A percentile compares a stretch with the other conserved stretches of the same genome.
Conservation (phyloP, 2,888 invertebrate species). For the Rhingia rostrata region DNA sequence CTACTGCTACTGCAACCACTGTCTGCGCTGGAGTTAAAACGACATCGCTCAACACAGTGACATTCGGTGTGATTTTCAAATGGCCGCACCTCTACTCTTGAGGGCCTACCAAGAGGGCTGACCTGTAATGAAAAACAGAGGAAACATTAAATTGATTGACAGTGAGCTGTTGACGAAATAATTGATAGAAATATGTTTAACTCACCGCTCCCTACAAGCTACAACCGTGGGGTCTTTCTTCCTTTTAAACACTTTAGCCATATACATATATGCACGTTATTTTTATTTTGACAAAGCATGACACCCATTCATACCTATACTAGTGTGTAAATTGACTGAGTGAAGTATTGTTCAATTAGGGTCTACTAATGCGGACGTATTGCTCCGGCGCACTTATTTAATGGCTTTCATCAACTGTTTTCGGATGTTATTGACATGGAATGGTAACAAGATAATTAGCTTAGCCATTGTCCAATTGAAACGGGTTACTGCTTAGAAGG, state of each 20-base stretch:
- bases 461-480: constrained; percentile 12
- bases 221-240: constrained; percentile 5
- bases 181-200: constrained; percentile 15
- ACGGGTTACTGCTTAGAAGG: neutral
- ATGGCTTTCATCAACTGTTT: constrained; percentile 1
- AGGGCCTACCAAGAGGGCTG: constrained; percentile 74
- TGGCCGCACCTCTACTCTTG: constrained; percentile 68
- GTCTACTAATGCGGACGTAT: constrained; percentile 6
- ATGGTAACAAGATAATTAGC: constrained; percentile 12
- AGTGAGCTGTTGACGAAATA: constrained; percentile 19
- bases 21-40: constrained; percentile 49
- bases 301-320: neutral
- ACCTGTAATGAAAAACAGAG: constrained; percentile 53
- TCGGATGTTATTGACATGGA: neutral
- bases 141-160: constrained; percentile 1
- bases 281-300: neutral
- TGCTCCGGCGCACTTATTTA: constrained; percentile 1
- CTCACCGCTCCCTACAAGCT: neutral
- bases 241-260: neutral
- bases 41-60: constrained; percentile 78
- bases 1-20: constrained; percentile 26
- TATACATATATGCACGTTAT: neutral
- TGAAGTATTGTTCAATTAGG: constrained; percentile 24
- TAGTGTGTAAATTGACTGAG: neutral
- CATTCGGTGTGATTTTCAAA: constrained; percentile 82